phyloP scores from a whole-genome alignment of 1,140 invertebrate species.

The Archivesica marissinica region DNA sequence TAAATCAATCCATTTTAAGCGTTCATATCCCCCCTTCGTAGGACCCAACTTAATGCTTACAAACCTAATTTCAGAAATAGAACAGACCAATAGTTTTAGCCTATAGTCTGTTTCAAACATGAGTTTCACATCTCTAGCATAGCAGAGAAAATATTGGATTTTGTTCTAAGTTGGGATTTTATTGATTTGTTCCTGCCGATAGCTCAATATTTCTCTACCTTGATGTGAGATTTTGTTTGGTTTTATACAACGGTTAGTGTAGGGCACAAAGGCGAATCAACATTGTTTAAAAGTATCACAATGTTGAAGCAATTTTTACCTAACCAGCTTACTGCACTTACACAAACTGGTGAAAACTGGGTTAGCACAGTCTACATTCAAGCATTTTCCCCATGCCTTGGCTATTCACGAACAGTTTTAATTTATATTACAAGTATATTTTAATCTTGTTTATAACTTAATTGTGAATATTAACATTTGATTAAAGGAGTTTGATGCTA shows the following conservation, averaged over 20 bases:
- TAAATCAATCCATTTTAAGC: background rate
- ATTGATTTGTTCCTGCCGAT: slow-evolving; percentile 51
- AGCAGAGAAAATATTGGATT: slow-evolving; percentile 29
- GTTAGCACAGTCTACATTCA: no score
- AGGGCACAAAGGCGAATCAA: slow-evolving; percentile 12
- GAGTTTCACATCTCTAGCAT: slow-evolving; percentile 34
- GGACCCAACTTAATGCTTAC: slow-evolving; percentile 24
- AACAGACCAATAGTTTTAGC: slow-evolving; percentile 53
- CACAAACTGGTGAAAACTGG: no score
- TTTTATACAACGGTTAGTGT: slow-evolving; percentile 25
- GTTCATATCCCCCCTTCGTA: background rate
- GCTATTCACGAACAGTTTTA: no score
- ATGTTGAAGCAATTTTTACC: no score
- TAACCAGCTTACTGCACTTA: no score
- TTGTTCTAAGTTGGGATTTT: slow-evolving; percentile 22
- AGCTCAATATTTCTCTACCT: slow-evolving; percentile 44
- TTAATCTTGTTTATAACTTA: no score
- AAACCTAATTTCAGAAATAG: slow-evolving; percentile 57
- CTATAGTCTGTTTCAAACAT: slow-evolving; percentile 51
- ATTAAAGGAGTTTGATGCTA: no score
- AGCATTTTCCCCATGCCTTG: no score
- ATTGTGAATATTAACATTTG: no score
- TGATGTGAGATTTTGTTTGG: slow-evolving; percentile 27
- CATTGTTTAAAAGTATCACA: slow-evolving; percentile 5
- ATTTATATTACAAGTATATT: no score